These are phyloP conservation scores for Fistularia tabacaria DNA, from an alignment of 2,797 vertebrate genomes.

Conservation along the genomic window DNA sequence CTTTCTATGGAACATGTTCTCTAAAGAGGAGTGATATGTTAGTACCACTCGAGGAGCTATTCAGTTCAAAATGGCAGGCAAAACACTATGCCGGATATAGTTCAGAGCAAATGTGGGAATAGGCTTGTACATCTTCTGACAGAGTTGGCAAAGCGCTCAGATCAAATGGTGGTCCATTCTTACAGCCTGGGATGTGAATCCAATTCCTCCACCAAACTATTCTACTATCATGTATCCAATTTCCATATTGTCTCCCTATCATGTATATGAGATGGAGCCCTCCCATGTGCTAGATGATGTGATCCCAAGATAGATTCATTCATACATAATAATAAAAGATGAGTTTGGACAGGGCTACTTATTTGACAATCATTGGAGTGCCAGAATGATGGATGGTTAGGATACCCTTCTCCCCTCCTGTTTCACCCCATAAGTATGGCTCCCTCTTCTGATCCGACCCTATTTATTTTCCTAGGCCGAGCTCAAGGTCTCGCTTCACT, in stretches of 20 bases:
- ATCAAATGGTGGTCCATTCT: slow-evolving; percentile 30
- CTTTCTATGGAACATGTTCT: slow-evolving; percentile 34
- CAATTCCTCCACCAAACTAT: slow-evolving; percentile 39
- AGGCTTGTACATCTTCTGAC: slow-evolving; percentile 32
- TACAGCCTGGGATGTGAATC: slow-evolving; percentile 49
- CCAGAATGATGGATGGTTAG: slow-evolving; percentile 68
- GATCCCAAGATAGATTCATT: slow-evolving; percentile 71
- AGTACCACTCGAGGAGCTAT: slow-evolving; percentile 19
- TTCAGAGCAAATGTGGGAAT: slow-evolving; percentile 11
- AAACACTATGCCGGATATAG: slow-evolving; percentile 14
- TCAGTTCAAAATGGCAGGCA: slow-evolving; percentile 10
- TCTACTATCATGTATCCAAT: slow-evolving; percentile 57
- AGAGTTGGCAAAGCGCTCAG: slow-evolving; percentile 26
- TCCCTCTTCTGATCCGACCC: slow-evolving; percentile 53
- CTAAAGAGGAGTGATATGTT: slow-evolving; percentile 25
- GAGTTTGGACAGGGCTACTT: slow-evolving; percentile 75
- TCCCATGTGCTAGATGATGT: slow-evolving; percentile 64
- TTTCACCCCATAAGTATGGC: slow-evolving; percentile 43
- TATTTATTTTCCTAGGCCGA: slow-evolving; percentile 57
- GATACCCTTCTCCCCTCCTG: slow-evolving; percentile 49
- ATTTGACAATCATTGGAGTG: slow-evolving; percentile 78
- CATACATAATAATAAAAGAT: slow-evolving; percentile 76
- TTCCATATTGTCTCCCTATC: slow-evolving; percentile 63
- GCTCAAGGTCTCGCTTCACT: slow-evolving; percentile 67
- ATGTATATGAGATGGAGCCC: slow-evolving; percentile 64